A percentile compares a stretch with the other conserved stretches of the same genome.
Conservation (phyloP, 2,888 invertebrate genomes). For the Drosophila differens region DNA sequence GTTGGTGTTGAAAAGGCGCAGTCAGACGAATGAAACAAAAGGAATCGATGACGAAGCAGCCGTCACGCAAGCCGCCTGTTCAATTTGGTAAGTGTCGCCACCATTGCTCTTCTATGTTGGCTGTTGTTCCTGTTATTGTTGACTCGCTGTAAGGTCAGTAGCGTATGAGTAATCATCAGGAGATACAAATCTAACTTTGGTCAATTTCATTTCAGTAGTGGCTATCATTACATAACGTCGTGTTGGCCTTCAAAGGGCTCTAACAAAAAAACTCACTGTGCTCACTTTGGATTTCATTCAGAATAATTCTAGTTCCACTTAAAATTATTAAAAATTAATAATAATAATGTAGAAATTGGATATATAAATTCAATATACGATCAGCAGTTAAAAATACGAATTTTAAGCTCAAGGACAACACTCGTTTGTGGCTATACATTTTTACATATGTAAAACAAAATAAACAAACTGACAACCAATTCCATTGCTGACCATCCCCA, state of each 20-base stretch:
- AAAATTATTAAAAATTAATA: background rate
- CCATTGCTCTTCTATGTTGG: conserved; percentile 21
- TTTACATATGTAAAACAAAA: background rate
- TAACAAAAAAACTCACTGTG: conserved; percentile 10
- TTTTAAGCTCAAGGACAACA: background rate
- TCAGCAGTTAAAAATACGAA: background rate
- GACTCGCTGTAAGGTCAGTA: conserved; percentile 39
- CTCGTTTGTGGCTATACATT: background rate
- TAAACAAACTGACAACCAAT: conserved; percentile 39
- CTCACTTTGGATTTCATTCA: background rate
- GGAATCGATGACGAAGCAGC: conserved; percentile 64
- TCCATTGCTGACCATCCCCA: conserved; percentile 39
- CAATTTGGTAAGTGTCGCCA: conserved; percentile 77
- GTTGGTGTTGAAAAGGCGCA: conserved; percentile 60
- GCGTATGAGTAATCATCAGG: conserved; percentile 75
- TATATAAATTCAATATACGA: background rate
- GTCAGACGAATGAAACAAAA: conserved; percentile 45
- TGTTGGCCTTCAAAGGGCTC: conserved; percentile 61
- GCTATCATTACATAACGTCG: conserved; percentile 71
- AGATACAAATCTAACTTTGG: conserved; percentile 78
- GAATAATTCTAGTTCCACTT: background rate
- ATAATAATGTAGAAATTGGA: background rate
- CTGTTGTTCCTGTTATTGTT: conserved; percentile 4
- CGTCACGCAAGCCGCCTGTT: conserved; percentile 62
- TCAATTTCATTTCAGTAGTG: conserved; percentile 61